A percentile compares a stretch with the other conserved stretches of the same genome.
Conservation (phyloP, 2,888 invertebrate species). For the Ophraella communa region DNA sequence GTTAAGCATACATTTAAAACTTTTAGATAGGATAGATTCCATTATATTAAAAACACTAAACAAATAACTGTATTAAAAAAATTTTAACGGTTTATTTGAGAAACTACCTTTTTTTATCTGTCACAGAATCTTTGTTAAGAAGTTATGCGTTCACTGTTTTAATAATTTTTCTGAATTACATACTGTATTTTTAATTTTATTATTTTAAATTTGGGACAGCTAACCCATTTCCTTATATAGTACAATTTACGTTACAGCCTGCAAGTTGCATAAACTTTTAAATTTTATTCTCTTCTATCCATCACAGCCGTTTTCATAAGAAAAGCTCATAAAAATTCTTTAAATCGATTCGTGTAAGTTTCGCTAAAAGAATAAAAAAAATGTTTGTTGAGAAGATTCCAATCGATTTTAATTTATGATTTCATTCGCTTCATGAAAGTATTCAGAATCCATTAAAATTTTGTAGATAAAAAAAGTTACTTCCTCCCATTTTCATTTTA, state of each 20-base stretch:
- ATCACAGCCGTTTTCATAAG: neutral
- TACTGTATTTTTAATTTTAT: no score
- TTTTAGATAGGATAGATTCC: no score
- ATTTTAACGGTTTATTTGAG: no score
- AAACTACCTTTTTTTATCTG: no score
- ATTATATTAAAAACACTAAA: no score
- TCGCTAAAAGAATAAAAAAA: neutral
- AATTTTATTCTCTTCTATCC: neutral
- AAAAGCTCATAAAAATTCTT: neutral
- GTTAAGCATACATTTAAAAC: no score
- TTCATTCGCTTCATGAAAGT: neutral
- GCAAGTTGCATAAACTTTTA: neutral
- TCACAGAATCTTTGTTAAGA: no score
- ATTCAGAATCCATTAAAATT: constrained; percentile 1
- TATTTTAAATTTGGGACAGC: no score
- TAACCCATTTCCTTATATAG: no score
- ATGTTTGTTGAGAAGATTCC: neutral
- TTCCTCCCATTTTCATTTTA: neutral
- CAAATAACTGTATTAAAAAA: no score
- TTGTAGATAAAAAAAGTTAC: neutral
- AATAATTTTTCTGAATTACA: no score
- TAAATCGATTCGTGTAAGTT: neutral
- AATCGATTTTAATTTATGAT: neutral
- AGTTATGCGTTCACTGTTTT: no score
- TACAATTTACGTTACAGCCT: neutral